phyloP scores from a whole-genome alignment of 2,888 invertebrate species.

The Autographa pulchrina region DNA sequence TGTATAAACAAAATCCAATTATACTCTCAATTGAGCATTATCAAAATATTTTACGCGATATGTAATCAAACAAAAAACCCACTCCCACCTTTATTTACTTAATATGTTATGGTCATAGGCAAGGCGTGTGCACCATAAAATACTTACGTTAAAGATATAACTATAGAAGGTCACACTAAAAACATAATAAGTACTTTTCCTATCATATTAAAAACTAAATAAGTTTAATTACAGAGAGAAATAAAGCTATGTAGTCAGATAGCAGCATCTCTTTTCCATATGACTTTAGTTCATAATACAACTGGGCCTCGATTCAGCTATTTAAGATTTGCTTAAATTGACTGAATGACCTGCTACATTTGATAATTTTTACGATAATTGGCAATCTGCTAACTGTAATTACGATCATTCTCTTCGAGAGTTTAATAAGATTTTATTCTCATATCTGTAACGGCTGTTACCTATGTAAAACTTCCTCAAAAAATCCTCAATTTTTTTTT shows the following conservation, averaged over 20 bases:
- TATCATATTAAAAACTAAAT: too few species aligned
- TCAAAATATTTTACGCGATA: not conserved
- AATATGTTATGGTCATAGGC: constrained; percentile 3
- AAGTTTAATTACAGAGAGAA: not conserved
- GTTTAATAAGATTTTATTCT: too few species aligned
- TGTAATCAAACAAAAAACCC: not conserved
- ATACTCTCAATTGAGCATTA: not conserved
- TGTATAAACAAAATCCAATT: not conserved
- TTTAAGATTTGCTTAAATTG: too few species aligned
- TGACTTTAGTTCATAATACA: too few species aligned
- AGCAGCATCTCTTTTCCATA: not conserved
- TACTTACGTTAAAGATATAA: not conserved
- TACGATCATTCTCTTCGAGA: too few species aligned
- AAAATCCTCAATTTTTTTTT: too few species aligned
- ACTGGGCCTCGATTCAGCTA: too few species aligned
- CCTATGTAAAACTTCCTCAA: too few species aligned
- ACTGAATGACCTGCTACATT: too few species aligned
- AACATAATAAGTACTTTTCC: not conserved
- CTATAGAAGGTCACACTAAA: constrained; percentile 4
- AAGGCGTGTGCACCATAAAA: not conserved
- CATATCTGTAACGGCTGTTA: too few species aligned
- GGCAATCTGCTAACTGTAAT: too few species aligned
- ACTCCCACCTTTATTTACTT: not conserved
- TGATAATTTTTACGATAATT: too few species aligned
- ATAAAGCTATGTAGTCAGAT: not conserved